phyloP scores from a whole-genome alignment of 2,888 invertebrate genomes.

The Perithous albicinctus region DNA sequence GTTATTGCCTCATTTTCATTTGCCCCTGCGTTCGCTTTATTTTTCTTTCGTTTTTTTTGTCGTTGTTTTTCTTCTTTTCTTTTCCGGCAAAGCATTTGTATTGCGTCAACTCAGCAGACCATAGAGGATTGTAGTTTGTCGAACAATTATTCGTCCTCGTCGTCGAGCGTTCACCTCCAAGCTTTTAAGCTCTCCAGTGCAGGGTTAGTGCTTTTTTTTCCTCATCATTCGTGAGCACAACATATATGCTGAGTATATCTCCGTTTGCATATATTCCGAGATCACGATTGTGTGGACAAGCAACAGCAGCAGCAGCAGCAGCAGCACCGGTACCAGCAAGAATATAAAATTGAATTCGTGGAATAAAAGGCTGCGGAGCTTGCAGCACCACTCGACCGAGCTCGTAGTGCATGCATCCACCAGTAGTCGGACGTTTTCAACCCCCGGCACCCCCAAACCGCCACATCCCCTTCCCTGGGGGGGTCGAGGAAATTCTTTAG shows the following conservation, averaged over 20 bases:
- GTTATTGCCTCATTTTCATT: constrained; percentile 1
- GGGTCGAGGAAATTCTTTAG: constrained; percentile 33
- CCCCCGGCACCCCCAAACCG: too few relatives aligned
- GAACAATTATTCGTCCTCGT: constrained; percentile 38
- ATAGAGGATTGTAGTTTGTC: constrained; percentile 30
- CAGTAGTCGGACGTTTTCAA: background rate
- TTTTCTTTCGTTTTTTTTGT: too few relatives aligned
- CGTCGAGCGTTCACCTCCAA: constrained; percentile 7
- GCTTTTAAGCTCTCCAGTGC: constrained; percentile 7
- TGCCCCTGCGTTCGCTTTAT: background rate
- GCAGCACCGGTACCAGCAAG: background rate
- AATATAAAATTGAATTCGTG: constrained; percentile 49
- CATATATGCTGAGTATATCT: constrained; percentile 1
- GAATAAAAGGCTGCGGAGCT: constrained; percentile 28
- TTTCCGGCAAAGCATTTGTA: background rate
- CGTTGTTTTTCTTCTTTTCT: too few relatives aligned
- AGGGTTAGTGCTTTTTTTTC: background rate
- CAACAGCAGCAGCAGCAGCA: too few relatives aligned
- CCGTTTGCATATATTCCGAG: background rate
- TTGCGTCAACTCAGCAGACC: background rate
- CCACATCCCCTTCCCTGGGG: too few relatives aligned
- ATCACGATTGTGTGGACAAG: constrained; percentile 14
- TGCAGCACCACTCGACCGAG: constrained; percentile 21
- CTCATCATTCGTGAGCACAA: background rate
- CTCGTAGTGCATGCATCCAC: background rate